Evolutionary conservation across 2,888 invertebrate genomes (phyloP), one percentile per base, ranked within the genome.

Genomic region (Eupithecia pulchellata): DNA sequence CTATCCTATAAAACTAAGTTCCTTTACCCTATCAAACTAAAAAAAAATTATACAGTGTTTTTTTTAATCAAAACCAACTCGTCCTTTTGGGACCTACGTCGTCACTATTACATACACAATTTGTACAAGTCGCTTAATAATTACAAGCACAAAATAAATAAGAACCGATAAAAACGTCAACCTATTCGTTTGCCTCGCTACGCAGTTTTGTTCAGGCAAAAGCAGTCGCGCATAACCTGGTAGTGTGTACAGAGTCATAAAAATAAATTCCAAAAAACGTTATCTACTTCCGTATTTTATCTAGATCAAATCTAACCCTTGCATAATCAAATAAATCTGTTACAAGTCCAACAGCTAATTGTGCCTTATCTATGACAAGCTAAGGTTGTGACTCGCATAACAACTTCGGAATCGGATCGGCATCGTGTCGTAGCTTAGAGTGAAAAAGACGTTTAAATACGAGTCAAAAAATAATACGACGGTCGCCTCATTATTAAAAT

Each of bases 241-340:
- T 42, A 42, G 42, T 42, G n/a, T n/a, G 42, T 42, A n/a, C 42
- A 42, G 39, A 5, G 5, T 39, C 0, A 39, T n/a, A n/a, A 42
- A 42, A 42, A n/a, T 42, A 1, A 42, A 42, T 42, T 42, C 39
- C 4, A 39, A 39, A 47, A 20, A 47, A 17, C 17, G 47, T 47
- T 55, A 55, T 55, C 55, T 27, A 27, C 27, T 27, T 25, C 13
- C 27, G 27, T 55, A 55, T 55, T 55, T 55, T 27, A 55, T 14
- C 14, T 27, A 25, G 27, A 55, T 55, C 55, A 55, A 47, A 52
- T 64, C 13, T 32, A 32, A 52, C 42, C 64, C 17, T 29, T 63
- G 63, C 63, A 20, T 64, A 52, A 64, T 64, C 20, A 25, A 63
- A 42, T 63, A 32, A 47, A 52, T 30, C 30, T 64, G 29, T 39